Evolutionary conservation across 1,140 invertebrate species (phyloP).

Genomic region (Lordiphosa collinella): DNA sequence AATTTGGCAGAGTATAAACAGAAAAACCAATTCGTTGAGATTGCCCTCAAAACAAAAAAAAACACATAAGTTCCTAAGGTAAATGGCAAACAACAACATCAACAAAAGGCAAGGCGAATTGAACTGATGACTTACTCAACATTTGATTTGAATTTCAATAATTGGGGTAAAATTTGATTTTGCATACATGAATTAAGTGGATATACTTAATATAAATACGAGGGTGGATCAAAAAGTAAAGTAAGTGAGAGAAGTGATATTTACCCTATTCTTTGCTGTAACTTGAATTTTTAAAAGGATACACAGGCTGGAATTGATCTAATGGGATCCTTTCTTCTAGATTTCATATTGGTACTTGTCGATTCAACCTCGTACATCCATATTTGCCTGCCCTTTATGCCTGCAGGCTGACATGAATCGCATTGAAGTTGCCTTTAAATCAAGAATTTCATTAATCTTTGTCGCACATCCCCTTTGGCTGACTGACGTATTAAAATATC

Average conservation of each 20-base stretch:
- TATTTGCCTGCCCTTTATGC: background rate
- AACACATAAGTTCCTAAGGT: constrained; percentile 34
- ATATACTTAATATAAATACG: background rate
- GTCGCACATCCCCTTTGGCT: constrained; percentile 26
- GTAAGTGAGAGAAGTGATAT: no score
- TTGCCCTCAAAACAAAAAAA: constrained; percentile 13
- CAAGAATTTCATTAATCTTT: constrained; percentile 67
- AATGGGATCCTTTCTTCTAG: no score
- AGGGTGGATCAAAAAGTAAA: no score
- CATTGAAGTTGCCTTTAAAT: constrained; percentile 29
- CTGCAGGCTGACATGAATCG: background rate
- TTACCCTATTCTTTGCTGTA: no score
- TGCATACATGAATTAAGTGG: constrained; percentile 14
- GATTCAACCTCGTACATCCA: background rate
- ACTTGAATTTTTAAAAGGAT: no score
- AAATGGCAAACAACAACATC: constrained; percentile 26
- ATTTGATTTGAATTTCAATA: constrained; percentile 48
- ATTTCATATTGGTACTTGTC: no score
- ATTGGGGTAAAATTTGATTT: constrained; percentile 35
- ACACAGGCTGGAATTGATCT: no score
- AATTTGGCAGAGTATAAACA: background rate
- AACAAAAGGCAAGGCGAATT: constrained; percentile 3
- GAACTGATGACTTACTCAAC: constrained; percentile 25
- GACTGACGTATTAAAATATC: constrained; percentile 36
- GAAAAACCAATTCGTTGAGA: background rate